Base-by-base conservation (phyloP, 2,888 invertebrate genomes). In the Carterocephalus palaemon region DNA sequence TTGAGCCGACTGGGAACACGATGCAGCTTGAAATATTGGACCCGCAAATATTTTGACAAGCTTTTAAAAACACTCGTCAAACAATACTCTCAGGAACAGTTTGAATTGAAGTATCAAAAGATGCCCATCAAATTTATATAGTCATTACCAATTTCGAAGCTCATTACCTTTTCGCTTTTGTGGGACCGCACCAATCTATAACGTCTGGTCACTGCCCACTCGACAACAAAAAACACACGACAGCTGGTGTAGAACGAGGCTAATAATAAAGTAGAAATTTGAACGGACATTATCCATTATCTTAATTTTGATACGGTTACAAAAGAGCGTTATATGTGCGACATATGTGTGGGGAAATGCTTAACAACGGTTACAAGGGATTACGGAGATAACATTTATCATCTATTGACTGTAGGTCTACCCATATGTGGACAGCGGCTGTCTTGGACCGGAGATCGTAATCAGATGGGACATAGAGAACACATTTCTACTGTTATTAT, bases 291-390 rank as follows among this genome's bases (percentile, higher is more conserved):
- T 75, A 73, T 67, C 70, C 77, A 85, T 84, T 85, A 86, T 85
- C 85, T 84, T 79, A 84, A 84, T 84, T 81, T 75, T 78, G 80
- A 83, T 81, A 83, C 75, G 79, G 72, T 70, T 73, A 85, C 83
- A 82, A 82, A 83, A 81, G 69, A 77, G 78, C 81, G 81, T 80
- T 73, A 80, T 77, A 71, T 70, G 55, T 57, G 70, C 74, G 71
- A 81, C 81, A 85, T 81, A 72, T 83, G 83, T 65, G 73, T 57
- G 54, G 62, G 64, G 61, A 62, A 56, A 54, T 53, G 48, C 49
- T 52, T 53, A 54, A 60, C 63, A 68, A 64, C 64, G 59, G 66
- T 54, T 57, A 60, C 9, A 60, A 56, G 51, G 62, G 64, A 61
- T 66, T 64, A 64, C 46, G 58, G 57, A 37, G 50, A 53, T 51